These are phyloP conservation scores for Ellobius talpinus DNA, from an alignment of 2,113 vertebrate genomes.

Conservation along the genomic window DNA sequence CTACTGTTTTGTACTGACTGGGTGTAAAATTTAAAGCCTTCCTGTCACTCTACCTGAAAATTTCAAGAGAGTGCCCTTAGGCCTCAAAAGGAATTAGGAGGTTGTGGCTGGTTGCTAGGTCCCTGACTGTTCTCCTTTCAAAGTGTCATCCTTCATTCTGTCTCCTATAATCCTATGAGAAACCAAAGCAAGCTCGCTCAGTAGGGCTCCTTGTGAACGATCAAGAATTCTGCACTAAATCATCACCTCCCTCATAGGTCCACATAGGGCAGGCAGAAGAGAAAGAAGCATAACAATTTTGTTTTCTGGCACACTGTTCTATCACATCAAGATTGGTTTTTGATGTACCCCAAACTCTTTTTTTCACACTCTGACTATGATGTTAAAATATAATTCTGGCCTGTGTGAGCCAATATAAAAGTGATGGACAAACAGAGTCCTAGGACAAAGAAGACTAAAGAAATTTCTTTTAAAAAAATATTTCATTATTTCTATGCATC, in stretches of 20 bases:
- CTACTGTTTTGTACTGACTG: neutral
- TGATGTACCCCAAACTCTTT: conserved; percentile 57
- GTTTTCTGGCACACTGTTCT: conserved; percentile 67
- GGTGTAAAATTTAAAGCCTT: conserved; percentile 48
- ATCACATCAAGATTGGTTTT: conserved; percentile 79
- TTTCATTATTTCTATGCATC: conserved; percentile 56
- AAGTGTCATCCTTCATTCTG: conserved; percentile 66
- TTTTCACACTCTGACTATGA: conserved; percentile 63
- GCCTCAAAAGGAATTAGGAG: conserved; percentile 64
- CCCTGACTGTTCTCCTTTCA: conserved; percentile 67
- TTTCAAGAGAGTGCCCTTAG: conserved; percentile 30
- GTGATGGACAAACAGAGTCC: conserved; percentile 11
- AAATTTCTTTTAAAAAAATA: neutral
- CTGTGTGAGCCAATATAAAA: conserved; percentile 67
- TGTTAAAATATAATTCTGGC: conserved; percentile 69
- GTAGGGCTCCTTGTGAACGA: conserved; percentile 71
- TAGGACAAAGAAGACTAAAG: conserved; percentile 22
- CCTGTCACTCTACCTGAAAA: conserved; percentile 46
- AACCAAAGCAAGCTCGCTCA: conserved; percentile 67
- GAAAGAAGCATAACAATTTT: conserved; percentile 72
- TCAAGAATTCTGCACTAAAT: conserved; percentile 72
- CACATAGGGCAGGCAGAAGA: conserved; percentile 59
- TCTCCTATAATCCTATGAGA: conserved; percentile 62
- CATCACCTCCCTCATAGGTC: conserved; percentile 66
- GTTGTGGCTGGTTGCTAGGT: conserved; percentile 48